Base-by-base conservation (phyloP, 2,113 vertebrate genomes). In the Coracopsis vasa region DNA sequence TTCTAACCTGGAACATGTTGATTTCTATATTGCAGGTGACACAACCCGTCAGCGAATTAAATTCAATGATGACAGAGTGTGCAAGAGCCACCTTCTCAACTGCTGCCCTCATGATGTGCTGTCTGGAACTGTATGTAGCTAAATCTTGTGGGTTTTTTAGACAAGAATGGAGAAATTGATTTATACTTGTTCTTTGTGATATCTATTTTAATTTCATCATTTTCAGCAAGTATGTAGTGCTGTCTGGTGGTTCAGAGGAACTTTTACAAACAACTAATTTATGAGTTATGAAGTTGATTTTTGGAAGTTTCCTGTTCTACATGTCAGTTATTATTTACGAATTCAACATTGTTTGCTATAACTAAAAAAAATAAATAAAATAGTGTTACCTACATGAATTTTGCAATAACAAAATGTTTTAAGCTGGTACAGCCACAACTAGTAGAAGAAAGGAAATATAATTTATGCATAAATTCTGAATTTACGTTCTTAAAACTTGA, bases 21-120 rank as follows among this genome's bases (percentile, higher is more conserved):
- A 5, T 97, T 98, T 92, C 94, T 98, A 66, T 96, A 95, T 98
- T 97, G 66, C 97, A 99, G 99, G 99, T 67, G 99, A 99, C 94
- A 97, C 98, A 19, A 99, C 99, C 98, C 98, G 99, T 50, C 99
- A 99, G 88, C 98, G 99, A 97, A 99, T 99, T 97, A 99, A 99
- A 97, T 99, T 99, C 97, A 98, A 98, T 73, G 99, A 99, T 96
- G 99, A 99, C 86, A 98, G 99, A 97, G 99, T 99, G 66, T 99
- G 99, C 98, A 99, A 99, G 98, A 99, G 99, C 97, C 99, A 99
- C 86, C 99, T 99, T 80, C 98, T 99, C 97, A 99, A 99, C 97
- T 99, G 99, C 91, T 99, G 99, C 95, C 99, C 99, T 86, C 99
- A 99, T 51, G 99, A 99, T 96, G 99, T 99, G 81, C 98, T 99